Evolutionary conservation across 2,888 invertebrate genomes (phyloP), one percentile per base, ranked within the genome.

Genomic region (Callimorpha dominula): DNA sequence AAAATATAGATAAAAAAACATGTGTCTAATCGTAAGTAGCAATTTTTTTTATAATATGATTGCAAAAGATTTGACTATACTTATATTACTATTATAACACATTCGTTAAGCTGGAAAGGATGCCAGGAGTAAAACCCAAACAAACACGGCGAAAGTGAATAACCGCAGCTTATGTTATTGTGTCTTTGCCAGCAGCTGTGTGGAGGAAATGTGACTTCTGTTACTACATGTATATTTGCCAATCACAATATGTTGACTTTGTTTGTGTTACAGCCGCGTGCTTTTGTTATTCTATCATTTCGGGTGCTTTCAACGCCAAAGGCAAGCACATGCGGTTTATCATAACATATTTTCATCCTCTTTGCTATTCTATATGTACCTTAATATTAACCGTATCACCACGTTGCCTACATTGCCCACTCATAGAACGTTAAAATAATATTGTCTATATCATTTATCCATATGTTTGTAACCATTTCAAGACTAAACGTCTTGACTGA

Each of bases 141-240:
- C n/a, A 64, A 64, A 64, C 64, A 64, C 11, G 40, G 40, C 20
- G 15, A 62, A 62, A 64, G 20, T 46, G 65, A 65, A 49, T n/a
- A 64, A 64, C n/a, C 14, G 43, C 43, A 43, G n/a, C 46, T 54
- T 20, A 54, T n/a, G 54, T 54, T 65, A 65, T 65, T 65, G 65
- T 46, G 20, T 20, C 46, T n/a, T 46, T 7, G 65, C 46, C 31
- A 46, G 3, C 65, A 49, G 65, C 65, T 65, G 65, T 14, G 62
- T 31, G 8, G 40, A 42, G 62, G 43, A 1, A 8, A 46, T 46
- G 6, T 62, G 31, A 40, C 62, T 15, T 46, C 65, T 46, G n/a
- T 40, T 65, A 7, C 46, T 65, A 20, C 7, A 46, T 54, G 54
- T n/a, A 54, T 8, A 17, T 46, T 20, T 46, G 14, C 17, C 20